These are phyloP conservation scores for Magallana ariakensis DNA, from an alignment of 1,140 invertebrate species.

Conservation along the genomic window DNA sequence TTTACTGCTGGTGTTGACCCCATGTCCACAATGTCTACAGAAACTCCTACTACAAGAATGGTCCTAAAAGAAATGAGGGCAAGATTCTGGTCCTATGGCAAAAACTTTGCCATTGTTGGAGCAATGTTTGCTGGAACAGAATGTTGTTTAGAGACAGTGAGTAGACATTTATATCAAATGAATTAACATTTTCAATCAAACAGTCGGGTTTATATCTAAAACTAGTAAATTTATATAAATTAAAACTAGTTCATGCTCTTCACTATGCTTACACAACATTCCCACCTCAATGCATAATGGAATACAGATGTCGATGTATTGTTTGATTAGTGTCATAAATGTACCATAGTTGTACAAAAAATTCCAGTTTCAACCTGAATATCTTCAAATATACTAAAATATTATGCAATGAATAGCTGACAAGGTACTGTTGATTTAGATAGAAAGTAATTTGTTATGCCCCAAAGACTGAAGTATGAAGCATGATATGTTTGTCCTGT, in stretches of 20 bases:
- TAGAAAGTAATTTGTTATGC: no score
- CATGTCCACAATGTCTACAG: slow-evolving; percentile 86
- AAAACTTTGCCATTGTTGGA: slow-evolving; percentile 98
- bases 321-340: no score
- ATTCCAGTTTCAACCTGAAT: no score
- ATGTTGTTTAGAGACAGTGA: slow-evolving; percentile 91
- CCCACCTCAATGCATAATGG: no score
- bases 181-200: background rate
- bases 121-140: slow-evolving; percentile 95
- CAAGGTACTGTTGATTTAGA: no score
- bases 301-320: no score
- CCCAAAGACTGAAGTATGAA: no score
- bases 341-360: no score
- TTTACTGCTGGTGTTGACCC: slow-evolving; percentile 98
- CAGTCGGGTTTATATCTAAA: background rate
- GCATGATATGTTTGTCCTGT: no score
- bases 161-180: slow-evolving; percentile 49
- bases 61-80: slow-evolving; percentile 91
- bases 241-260: background rate
- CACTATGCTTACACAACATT: no score
- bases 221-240: background rate
- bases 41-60: slow-evolving; percentile 81
- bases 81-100: slow-evolving; percentile 94
- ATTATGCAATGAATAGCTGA: no score
- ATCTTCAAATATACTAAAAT: no score